Evolutionary conservation across 2,888 invertebrate species (phyloP), one percentile per base, ranked within the genome.

Genomic region (Clepsis dumicolana): DNA sequence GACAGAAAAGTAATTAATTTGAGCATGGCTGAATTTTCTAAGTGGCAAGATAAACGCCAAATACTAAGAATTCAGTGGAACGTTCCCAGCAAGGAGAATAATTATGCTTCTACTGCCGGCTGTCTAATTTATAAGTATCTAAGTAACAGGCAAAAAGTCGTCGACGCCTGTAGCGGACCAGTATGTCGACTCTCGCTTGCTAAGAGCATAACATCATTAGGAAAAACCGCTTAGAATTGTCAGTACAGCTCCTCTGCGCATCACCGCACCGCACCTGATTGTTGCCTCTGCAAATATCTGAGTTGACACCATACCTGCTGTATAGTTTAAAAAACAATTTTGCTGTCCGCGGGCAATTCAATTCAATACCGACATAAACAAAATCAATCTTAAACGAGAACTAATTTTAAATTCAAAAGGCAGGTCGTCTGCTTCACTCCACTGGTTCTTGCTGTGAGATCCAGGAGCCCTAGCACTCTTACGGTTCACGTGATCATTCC

Each of bases 1-100:
- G 56, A 54, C 50, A 61, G 14, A n/a, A 59, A 52, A 18, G 50
- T 68, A 68, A 64, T 68, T 63, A 64, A 64, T 68, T 64, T 53
- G 62, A 21, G 48, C 63, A 24, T 52, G 18, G 38, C 56, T 63
- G 62, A 63, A 62, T 52, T 63, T 67, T 57, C 50, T 66, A 62
- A 67, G 48, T 67, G 38, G 62, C 54, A 62, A 50, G 48, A 62
- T 35, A 52, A 64, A 68, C 57, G 29, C 59, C 68, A 53, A 62
- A 68, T 63, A 38, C 41, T 59, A 68, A 64, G 61, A 63, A 68
- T 57, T 59, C 41, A 64, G 62, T 27, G 24, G 38, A 62, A 67
- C 50, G 41, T 24, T 41, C 35, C 38, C 18, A 52, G 38, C 50
- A 41, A 60, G 56, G 68, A 50, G 27, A 56, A 21, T 52, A 64